Base-by-base conservation (phyloP, 2,113 vertebrate genomes). In the Cyanoramphus novaezelandiae region DNA sequence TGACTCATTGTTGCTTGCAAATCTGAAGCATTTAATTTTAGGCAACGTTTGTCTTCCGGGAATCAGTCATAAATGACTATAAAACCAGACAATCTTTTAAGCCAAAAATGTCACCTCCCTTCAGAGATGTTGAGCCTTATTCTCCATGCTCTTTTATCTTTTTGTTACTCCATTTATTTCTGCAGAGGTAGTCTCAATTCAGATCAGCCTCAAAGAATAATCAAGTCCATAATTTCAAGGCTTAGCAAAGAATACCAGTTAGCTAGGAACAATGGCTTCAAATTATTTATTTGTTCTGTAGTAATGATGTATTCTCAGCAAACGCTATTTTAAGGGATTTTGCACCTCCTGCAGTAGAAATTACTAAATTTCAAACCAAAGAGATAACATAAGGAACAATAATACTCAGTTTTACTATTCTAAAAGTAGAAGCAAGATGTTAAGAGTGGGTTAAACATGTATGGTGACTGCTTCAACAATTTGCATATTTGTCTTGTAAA, bases 21-120 rank as follows among this genome's bases (percentile, higher is more conserved):
- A 92, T 91, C 46, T 74, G 50, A 94, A 88, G 55, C 64, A 70
- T 82, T 96, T 95, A 59, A 96, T 91, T 95, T 93, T 92, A 90
- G 77, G 70, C 29, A 39, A 62, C 13, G 2, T 84, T 93, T 82
- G 39, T 85, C 75, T 90, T 82, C 50, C 17, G 71, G 69, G 53
- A 83, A 94, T 84, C 44, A 72, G 59, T 75, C 76, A 85, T 65
- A 88, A 91, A 92, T 37, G 4, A 67, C 79, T 95, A 18, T 41
- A 85, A 86, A 83, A 91, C 16, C n/a, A 62, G 57, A 85, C 57
- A 92, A n/a, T 60, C 55, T 91, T 70, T 77, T 47, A 85, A 93
- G 68, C 74, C 57, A 89, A 80, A 93, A 92, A 91, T 43, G 53
- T 69, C 74, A 89, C 25, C n/a, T 89, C 43, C 29, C 60, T 80